Percentiles rank a stretch among this genome's conserved stretches.
phyloP scores from a whole-genome alignment of 1,140 invertebrate species.

The Berghia stephanieae region DNA sequence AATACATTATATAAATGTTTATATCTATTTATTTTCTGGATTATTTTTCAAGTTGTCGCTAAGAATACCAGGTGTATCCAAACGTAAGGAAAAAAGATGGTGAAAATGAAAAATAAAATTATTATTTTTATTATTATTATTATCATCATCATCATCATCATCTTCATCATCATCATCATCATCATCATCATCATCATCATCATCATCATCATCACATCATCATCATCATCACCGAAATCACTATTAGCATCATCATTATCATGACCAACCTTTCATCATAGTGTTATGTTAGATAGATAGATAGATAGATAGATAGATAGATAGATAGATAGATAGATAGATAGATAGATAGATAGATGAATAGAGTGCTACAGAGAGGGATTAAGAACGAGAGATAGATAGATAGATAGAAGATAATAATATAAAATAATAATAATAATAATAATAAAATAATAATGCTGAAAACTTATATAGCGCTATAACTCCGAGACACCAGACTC shows the following conservation, averaged over 20 bases:
- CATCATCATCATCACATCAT: slow-evolving; percentile 6
- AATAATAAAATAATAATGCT: neutral
- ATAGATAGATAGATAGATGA: neutral
- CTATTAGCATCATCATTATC: neutral
- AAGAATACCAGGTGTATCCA: no score
- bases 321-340: neutral
- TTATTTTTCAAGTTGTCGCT: no score
- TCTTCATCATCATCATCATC: slow-evolving; percentile 21
- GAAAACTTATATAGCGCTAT: no score
- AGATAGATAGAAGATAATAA: neutral
- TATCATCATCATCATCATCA: no score
- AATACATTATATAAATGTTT: no score
- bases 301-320: neutral
- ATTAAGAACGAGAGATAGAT: neutral
- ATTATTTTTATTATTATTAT: slow-evolving; percentile 8
- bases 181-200: slow-evolving; percentile 22
- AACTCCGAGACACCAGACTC: no score
- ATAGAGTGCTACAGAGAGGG: neutral
- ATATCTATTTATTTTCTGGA: no score
- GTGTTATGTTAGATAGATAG: neutral
- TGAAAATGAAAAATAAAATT: no score
- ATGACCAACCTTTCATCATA: neutral
- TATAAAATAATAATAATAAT: neutral
- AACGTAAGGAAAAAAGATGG: no score
- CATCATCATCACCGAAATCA: neutral